These are phyloP conservation scores for Pitta sordida DNA, from an alignment of 2,113 vertebrate genomes.

Conservation along the genomic window DNA sequence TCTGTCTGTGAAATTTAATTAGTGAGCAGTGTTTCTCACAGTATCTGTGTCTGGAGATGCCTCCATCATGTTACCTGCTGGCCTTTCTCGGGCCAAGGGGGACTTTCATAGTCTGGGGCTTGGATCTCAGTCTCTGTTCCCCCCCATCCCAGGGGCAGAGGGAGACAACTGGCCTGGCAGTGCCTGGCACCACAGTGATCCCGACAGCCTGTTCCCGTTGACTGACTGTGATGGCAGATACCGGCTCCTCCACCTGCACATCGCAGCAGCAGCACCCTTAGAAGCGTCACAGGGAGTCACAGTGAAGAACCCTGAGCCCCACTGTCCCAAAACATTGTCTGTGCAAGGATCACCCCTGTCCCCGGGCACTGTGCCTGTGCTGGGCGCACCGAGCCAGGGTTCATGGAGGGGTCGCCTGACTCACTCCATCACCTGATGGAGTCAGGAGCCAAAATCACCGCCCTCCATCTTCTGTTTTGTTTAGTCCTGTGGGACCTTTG, in stretches of 20 bases:
- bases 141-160: background rate
- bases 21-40: too few species aligned
- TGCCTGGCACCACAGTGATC: background rate
- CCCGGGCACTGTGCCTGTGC: too few species aligned
- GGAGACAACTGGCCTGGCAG: background rate
- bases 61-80: too few species aligned
- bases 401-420: background rate
- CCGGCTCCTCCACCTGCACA: rapidly evolving
- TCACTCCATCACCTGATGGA: background rate
- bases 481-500: background rate
- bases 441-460: background rate
- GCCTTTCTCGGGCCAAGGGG: background rate
- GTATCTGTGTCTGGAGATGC: rapidly evolving
- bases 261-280: background rate
- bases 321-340: background rate
- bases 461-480: background rate
- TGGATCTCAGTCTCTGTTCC: background rate
- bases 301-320: rapidly evolving
- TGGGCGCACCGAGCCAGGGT: background rate
- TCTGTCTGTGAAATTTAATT: too few species aligned
- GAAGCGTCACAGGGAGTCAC: background rate
- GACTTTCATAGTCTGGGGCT: background rate
- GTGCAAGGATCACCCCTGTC: background rate
- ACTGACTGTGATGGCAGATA: rapidly evolving
- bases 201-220: rapidly evolving